Evolutionary conservation across 2,888 invertebrate genomes (phyloP).

Genomic region (Magallana nippona): DNA sequence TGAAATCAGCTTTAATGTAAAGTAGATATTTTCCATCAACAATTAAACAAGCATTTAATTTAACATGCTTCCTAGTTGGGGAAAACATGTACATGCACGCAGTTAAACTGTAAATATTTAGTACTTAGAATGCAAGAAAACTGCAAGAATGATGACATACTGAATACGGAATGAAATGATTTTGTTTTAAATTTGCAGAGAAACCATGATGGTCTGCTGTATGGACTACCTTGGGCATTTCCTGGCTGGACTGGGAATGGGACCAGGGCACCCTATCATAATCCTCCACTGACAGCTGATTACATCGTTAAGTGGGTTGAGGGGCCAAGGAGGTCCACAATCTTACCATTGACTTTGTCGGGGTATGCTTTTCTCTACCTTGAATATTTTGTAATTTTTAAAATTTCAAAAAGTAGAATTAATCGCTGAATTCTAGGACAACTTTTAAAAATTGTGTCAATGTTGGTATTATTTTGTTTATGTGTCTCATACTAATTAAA

Average conservation of each 20-base stretch:
- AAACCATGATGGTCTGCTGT: constrained; percentile 79
- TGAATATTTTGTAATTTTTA: too few species aligned
- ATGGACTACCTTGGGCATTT: too few species aligned
- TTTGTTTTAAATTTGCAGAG: constrained; percentile 66
- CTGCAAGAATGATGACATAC: too few species aligned
- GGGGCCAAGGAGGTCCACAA: constrained; percentile 74
- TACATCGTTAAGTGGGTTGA: constrained; percentile 77
- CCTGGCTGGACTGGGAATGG: too few species aligned
- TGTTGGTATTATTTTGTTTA: too few species aligned
- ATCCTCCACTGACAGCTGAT: constrained; percentile 61
- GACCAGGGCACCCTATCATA: too few species aligned
- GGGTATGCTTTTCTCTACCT: constrained; percentile 64
- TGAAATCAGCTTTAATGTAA: background rate
- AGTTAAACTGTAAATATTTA: background rate
- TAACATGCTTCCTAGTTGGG: constrained; percentile 57
- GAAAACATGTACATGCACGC: background rate
- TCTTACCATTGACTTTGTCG: constrained; percentile 78
- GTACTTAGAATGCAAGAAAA: background rate
- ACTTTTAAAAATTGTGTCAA: too few species aligned
- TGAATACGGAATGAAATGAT: background rate
- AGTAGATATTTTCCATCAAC: too few species aligned
- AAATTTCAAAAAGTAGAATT: too few species aligned
- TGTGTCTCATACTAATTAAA: too few species aligned
- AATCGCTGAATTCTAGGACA: too few species aligned
- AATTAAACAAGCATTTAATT: background rate